Percentiles rank a stretch among this genome's conserved stretches.
These are phyloP conservation scores for Lasioglossum baleicum DNA, from an alignment of 1,140 invertebrate genomes.

Conservation along the genomic window DNA sequence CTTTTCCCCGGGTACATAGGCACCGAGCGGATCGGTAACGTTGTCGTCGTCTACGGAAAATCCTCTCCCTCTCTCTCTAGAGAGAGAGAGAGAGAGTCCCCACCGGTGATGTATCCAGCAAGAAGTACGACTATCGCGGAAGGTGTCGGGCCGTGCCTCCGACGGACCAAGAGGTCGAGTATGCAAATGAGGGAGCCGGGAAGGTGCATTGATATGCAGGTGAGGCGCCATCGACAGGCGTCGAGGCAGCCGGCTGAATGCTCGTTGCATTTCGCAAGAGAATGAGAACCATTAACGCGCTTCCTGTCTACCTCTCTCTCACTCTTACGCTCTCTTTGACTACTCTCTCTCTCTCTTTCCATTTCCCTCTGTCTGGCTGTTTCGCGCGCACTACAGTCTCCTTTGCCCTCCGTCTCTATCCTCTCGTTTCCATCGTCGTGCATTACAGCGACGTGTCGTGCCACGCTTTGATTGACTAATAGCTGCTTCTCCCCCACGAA, in stretches of 20 bases:
- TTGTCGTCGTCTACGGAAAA: neutral
- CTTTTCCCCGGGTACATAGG: neutral
- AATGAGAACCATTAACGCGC: constrained; percentile 54
- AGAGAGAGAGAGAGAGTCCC: too few relatives aligned
- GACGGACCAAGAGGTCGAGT: constrained; percentile 28
- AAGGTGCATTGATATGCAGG: constrained; percentile 70
- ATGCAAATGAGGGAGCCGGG: constrained; percentile 51
- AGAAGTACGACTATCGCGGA: constrained; percentile 27
- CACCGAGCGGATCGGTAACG: neutral
- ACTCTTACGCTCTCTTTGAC: neutral
- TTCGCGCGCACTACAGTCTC: neutral
- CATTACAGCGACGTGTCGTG: constrained; percentile 27
- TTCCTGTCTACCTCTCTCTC: constrained; percentile 12
- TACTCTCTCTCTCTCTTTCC: neutral
- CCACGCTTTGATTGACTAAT: constrained; percentile 41
- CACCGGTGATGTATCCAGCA: constrained; percentile 9
- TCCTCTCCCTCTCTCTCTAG: neutral
- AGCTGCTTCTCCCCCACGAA: constrained; percentile 34
- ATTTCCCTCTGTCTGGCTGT: too few relatives aligned
- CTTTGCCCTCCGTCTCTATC: neutral
- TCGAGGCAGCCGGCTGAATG: constrained; percentile 64
- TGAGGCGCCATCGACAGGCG: constrained; percentile 61
- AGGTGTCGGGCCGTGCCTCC: constrained; percentile 9
- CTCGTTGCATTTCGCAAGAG: constrained; percentile 48
- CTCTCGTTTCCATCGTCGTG: neutral